Evolutionary conservation across 2,113 vertebrate species (phyloP).

Genomic region (Ceyx cyanopectus): DNA sequence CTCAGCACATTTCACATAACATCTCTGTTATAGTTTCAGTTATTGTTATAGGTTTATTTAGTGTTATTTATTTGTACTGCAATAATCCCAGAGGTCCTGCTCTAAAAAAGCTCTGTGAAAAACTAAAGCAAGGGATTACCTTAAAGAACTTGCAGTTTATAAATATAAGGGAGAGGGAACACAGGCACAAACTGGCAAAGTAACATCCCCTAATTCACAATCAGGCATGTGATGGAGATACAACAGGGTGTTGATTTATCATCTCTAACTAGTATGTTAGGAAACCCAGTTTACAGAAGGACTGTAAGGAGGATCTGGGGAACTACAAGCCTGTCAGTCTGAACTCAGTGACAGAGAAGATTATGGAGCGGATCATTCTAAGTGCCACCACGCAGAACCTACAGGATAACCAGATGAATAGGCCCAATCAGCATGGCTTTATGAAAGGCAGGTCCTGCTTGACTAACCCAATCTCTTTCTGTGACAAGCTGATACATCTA

Average conservation of each 20-base stretch:
- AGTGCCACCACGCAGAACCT: neutral
- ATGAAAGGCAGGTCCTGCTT: neutral
- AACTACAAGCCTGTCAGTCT: neutral
- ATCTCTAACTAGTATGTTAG: neutral
- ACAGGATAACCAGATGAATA: neutral
- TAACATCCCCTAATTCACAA: neutral
- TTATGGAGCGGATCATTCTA: neutral
- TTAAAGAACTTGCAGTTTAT: neutral
- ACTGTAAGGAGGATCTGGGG: neutral
- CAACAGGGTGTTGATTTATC: accelerated
- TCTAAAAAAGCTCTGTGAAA: neutral
- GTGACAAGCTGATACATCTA: neutral
- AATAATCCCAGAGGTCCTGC: neutral
- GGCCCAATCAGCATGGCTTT: neutral
- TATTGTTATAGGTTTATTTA: neutral
- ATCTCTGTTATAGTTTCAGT: neutral
- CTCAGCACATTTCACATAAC: neutral
- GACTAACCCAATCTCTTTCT: neutral
- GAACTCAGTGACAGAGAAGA: neutral
- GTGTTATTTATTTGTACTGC: conserved; percentile 23
- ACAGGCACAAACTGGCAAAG: neutral
- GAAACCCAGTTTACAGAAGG: neutral
- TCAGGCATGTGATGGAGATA: neutral
- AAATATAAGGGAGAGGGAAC: neutral
- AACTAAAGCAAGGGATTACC: neutral